phyloP scores from a whole-genome alignment of 2,888 invertebrate genomes.

The Rhagonycha lutea region DNA sequence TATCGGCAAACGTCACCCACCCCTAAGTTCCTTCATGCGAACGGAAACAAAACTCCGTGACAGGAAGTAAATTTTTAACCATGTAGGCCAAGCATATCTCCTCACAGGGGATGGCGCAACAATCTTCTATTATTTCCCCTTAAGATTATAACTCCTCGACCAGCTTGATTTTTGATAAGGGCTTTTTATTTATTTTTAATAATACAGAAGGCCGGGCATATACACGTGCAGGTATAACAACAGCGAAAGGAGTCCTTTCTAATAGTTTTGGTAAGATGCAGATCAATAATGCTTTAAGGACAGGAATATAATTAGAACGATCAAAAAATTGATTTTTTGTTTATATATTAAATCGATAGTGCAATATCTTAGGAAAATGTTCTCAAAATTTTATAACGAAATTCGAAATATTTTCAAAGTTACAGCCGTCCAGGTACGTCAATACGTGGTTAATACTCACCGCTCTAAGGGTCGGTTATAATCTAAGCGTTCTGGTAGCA shows the following conservation, averaged over 20 bases:
- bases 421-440: no score
- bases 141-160: conserved; percentile 19
- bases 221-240: background rate
- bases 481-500: no score
- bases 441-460: no score
- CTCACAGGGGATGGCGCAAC: conserved; percentile 22
- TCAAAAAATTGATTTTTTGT: no score
- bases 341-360: no score
- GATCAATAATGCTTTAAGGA: background rate
- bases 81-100: conserved; percentile 37
- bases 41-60: conserved; percentile 35
- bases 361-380: no score
- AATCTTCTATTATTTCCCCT: conserved; percentile 18
- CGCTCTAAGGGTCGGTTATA: no score
- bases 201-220: background rate
- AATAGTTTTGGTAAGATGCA: background rate
- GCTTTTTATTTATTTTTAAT: conserved; percentile 11
- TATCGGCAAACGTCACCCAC: conserved; percentile 10
- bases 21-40: conserved; percentile 17
- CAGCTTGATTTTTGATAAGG: conserved; percentile 18
- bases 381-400: no score
- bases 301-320: no score
- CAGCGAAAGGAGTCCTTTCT: background rate
- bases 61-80: conserved; percentile 38
- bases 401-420: no score